A percentile compares a stretch with the other conserved stretches of the same genome.
Conservation (phyloP, 2,113 vertebrate genomes). For the Rousettus leschenaultii region DNA sequence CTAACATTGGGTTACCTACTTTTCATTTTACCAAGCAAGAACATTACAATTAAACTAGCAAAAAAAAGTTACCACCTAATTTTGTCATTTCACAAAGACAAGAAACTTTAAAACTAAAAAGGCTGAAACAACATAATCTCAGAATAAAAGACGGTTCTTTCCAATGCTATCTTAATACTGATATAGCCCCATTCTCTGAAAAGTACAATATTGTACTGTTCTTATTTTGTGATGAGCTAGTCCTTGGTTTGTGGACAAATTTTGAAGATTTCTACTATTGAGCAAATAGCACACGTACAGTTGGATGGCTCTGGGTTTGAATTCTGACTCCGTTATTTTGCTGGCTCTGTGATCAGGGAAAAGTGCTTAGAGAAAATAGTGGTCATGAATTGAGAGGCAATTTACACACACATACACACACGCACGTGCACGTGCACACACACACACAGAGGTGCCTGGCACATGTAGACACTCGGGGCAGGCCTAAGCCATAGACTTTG, state of each 20-base stretch:
- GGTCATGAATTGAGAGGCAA: not conserved
- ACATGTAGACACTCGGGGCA: not conserved
- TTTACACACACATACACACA: not conserved
- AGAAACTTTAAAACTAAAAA: not conserved
- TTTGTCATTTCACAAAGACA: slow-evolving; percentile 12
- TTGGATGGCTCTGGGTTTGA: not conserved
- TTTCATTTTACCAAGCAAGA: slow-evolving; percentile 15
- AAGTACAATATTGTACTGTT: not conserved
- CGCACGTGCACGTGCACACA: not conserved
- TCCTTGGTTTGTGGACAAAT: not conserved
- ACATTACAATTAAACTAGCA: not conserved
- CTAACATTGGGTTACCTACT: not conserved
- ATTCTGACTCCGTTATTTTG: not conserved
- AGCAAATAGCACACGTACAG: not conserved
- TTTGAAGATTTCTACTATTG: not conserved
- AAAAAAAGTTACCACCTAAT: not conserved
- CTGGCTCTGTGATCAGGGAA: not conserved
- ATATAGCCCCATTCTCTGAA: not conserved
- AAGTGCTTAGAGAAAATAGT: not conserved
- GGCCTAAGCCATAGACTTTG: not conserved
- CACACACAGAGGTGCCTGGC: not conserved
- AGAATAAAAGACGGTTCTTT: not conserved
- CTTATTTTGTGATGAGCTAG: not conserved
- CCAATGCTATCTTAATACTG: not conserved
- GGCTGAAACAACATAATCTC: not conserved